Evolutionary conservation across 1,140 invertebrate genomes (phyloP), one percentile per base, ranked within the genome.

Genomic region (Cyclargus thomasi): DNA sequence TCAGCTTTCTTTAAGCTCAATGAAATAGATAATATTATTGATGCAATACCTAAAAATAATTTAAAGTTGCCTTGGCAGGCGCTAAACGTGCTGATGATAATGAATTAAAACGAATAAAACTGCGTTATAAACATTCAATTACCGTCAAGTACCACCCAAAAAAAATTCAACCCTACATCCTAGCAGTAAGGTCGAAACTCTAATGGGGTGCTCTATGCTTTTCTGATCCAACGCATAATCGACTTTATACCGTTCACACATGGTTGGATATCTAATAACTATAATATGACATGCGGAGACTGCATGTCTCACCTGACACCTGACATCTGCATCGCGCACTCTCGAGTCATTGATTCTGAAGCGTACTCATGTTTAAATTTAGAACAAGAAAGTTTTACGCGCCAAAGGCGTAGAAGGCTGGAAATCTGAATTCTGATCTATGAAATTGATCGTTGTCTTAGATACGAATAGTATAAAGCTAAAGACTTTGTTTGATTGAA

Each of bases 361-460:
- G 39, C 39, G 39, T 47, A 47, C 39, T 47, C 39, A 47, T 47
- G 39, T 47, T 47, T 47, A 47, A 47, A 47, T 47, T 47, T 47
- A 47, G 39, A 47, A 47, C 39, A 47, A 47, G 39, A 47, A 47
- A 47, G 39, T 47, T 47, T 47, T 47, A 16, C 39, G 39, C 39
- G 39, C 39, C 39, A 14, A 47, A 14, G 39, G 14, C 11, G 39
- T 8, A 47, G 39, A 29, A 29, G 29, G 29, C 1, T 7, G 23
- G 23, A 29, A 8, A 3, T 29, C 6, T 6, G 2, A 29, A 3
- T 29, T 29, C 6, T 29, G 2, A 29, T n/a, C n/a, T n/a, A n/a
- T n/a, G n/a, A n/a, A n/a, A n/a, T n/a, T n/a, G n/a, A n/a, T n/a
- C n/a, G n/a, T n/a, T n/a, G n/a, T n/a, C n/a, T n/a, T n/a, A n/a